Conservation (phyloP, 2,113 vertebrate genomes). For the Balaeniceps rex region DNA sequence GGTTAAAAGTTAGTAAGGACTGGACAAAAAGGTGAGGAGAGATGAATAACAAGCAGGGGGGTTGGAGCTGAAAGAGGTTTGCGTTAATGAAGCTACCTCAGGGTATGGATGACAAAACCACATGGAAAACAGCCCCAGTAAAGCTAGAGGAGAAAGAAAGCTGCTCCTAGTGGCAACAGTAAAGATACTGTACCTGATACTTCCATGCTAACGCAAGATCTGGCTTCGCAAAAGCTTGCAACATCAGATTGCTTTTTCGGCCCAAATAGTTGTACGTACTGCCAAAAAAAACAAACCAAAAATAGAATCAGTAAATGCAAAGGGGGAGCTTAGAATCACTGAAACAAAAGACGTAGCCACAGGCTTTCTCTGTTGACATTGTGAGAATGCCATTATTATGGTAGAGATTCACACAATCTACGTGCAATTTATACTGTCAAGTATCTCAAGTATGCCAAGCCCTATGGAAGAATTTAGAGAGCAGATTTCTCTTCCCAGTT, state of each 20-base stretch:
- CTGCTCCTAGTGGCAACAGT: background rate
- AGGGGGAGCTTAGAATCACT: background rate
- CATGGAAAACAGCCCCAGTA: background rate
- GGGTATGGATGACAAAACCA: background rate
- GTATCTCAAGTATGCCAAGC: background rate
- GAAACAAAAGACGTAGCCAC: background rate
- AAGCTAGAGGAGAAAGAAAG: background rate
- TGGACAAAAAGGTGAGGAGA: background rate
- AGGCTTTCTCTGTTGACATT: background rate
- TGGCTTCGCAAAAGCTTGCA: constrained; percentile 78
- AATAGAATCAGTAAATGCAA: background rate
- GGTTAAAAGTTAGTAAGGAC: background rate
- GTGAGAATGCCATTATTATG: background rate
- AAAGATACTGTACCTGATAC: constrained; percentile 80
- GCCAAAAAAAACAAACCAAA: constrained; percentile 5
- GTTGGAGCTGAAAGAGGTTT: background rate
- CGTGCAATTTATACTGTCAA: background rate
- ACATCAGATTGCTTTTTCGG: constrained; percentile 70
- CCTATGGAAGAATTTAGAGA: background rate
- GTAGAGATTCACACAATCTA: background rate
- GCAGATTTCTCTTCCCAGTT: background rate
- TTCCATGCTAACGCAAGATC: constrained; percentile 74
- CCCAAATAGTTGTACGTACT: constrained; percentile 96
- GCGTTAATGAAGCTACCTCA: background rate
- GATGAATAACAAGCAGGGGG: background rate